Percentiles rank a stretch among this genome's conserved stretches.
Evolutionary conservation across 1,140 invertebrate genomes (phyloP).

Genomic region (Drosophila sulfurigaster): DNA sequence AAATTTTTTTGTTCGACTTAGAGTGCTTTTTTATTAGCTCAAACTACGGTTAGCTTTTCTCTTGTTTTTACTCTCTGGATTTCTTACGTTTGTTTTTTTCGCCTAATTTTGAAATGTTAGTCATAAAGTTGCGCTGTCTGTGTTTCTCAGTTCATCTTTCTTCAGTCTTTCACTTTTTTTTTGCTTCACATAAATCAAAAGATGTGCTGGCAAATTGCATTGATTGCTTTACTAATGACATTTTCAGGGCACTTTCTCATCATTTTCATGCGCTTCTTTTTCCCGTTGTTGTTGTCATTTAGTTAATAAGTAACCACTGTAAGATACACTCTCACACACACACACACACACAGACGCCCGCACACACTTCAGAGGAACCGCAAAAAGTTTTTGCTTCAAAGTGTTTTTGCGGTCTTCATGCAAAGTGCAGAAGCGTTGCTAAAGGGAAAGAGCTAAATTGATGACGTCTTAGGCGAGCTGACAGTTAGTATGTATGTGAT

Average conservation of each 20-base stretch:
- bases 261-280: not conserved
- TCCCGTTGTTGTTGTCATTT: not conserved
- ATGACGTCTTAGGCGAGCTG: slow-evolving; percentile 66
- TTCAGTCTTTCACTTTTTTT: not conserved
- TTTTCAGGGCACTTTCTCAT: not conserved
- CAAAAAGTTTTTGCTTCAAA: slow-evolving; percentile 67
- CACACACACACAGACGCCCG: not conserved
- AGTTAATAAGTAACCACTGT: slow-evolving; percentile 51
- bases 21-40: not conserved
- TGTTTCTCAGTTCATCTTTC: not conserved
- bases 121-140: not conserved
- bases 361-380: slow-evolving; percentile 21
- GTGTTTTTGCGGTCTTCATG: slow-evolving; percentile 67
- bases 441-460: slow-evolving; percentile 41
- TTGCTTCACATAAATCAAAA: not conserved
- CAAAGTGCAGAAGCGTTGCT: slow-evolving; percentile 14
- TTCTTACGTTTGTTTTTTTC: no score
- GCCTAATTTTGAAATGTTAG: no score
- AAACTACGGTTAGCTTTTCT: slow-evolving; percentile 2
- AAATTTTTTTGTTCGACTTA: not conserved
- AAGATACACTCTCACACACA: not conserved
- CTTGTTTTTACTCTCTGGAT: not conserved
- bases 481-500: slow-evolving; percentile 18
- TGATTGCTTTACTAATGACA: not conserved
- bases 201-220: not conserved